Evolutionary conservation across 53 echinoderm and acorn worm genomes (phyloP), one percentile per base, ranked within the genome.

Genomic region (Astropecten irregularis): DNA sequence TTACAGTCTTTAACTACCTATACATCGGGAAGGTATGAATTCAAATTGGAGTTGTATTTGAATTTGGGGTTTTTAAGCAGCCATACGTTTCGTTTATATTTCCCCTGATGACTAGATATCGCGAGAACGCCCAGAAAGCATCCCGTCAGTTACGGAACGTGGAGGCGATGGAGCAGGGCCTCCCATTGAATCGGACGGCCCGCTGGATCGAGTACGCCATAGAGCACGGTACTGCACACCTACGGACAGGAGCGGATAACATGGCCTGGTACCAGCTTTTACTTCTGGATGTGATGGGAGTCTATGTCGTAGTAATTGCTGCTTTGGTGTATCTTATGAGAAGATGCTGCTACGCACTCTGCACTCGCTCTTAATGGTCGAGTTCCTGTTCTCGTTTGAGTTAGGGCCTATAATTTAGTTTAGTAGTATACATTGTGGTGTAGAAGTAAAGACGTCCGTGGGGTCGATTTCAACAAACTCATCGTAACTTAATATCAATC

Each of bases 121-220:
- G 40, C 0, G 76, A 56, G 40, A 76, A 56, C 16, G 76, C 76
- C 28, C 56, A 38, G 76, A 26, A 26, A 76, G 39, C 58, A 27
- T 76, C 76, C 3, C 32, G n/a, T 0, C 37, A 27, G 58, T 55
- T 76, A 26, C 57, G 40, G 1, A 58, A 55, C 58, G 11, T 32
- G 1, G 14, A 32, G 15, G 30, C 13, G 4, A 31, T 4, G n/a
- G 32, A n/a, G 40, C 69, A 46, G 76, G 58, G 57, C 16, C 32
- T 40, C 35, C 76, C 76, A 14, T 14, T 76, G 37, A 31, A 51
- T 10, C 76, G 40, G 3, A 76, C 76, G 8, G 22, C 57, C 58
- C 56, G 14, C 56, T 57, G 76, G 76, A 76, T 76, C 27, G 76
- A 76, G 58, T 76, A 56, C 58, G 76, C 76, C 40, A 76, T 76